Percentiles rank a stretch among this genome's conserved stretches.
Conservation (phyloP, 2,113 vertebrate species). For the Malaclemys terrapin region DNA sequence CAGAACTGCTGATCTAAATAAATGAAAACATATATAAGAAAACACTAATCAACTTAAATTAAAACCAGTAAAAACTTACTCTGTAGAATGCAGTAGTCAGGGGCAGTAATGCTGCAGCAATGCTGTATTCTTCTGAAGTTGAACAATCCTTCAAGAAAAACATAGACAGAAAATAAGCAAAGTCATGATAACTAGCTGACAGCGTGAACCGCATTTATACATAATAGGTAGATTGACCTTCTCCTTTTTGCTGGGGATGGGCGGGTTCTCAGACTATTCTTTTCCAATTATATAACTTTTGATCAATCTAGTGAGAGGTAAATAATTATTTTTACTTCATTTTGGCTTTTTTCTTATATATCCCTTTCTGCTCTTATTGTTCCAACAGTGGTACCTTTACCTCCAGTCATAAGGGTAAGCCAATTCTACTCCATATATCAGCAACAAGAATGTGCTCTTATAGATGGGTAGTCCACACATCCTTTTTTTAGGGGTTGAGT, state of each 20-base stretch:
- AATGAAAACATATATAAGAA: not conserved
- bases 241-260: not conserved
- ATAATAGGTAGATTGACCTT: not conserved
- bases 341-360: not conserved
- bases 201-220: not conserved
- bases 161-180: conserved; percentile 57
- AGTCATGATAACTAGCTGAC: not conserved
- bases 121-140: conserved; percentile 93
- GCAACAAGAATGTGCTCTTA: not conserved
- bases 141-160: conserved; percentile 93
- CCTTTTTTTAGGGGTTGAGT: not conserved
- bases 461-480: not conserved
- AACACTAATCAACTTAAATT: not conserved
- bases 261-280: not conserved
- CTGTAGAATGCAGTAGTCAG: conserved; percentile 95
- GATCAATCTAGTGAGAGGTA: not conserved
- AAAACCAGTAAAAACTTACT: conserved; percentile 82
- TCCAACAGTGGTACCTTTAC: not conserved
- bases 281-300: not conserved
- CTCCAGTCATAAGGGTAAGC: not conserved
- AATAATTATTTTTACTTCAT: not conserved
- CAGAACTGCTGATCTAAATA: not conserved
- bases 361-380: not conserved
- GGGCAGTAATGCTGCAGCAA: conserved; percentile 93
- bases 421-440: not conserved